phyloP scores from a whole-genome alignment of 2,797 vertebrate genomes.

The Clarias fuscus region DNA sequence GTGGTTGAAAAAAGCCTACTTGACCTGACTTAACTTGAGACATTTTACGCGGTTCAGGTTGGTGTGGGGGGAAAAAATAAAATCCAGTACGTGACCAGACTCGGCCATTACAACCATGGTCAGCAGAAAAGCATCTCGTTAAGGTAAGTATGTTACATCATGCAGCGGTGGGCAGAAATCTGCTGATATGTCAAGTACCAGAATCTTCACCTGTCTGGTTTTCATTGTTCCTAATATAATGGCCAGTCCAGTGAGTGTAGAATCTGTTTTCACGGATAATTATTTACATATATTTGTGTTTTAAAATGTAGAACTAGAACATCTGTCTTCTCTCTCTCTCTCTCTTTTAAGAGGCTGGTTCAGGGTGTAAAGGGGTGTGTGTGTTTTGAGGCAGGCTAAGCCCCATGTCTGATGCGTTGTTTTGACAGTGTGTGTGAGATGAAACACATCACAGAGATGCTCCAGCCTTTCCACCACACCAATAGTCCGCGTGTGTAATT shows the following conservation, averaged over 20 bases:
- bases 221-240: not conserved
- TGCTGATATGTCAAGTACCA: not conserved
- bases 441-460: not conserved
- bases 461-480: not conserved
- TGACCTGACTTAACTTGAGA: too few species aligned
- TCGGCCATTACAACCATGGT: not conserved
- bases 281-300: not conserved
- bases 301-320: not conserved
- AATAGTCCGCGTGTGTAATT: slow-evolving; percentile 5
- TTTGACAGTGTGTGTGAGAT: slow-evolving; percentile 12
- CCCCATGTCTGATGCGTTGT: not conserved
- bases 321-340: too few species aligned
- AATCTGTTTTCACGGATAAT: not conserved
- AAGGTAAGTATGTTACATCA: not conserved
- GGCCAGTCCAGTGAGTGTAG: not conserved
- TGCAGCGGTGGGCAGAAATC: not conserved
- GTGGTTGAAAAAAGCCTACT: too few species aligned
- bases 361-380: not conserved
- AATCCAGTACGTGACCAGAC: not conserved
- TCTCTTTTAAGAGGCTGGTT: not conserved
- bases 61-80: too few species aligned
- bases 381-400: not conserved
- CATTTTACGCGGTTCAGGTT: too few species aligned
- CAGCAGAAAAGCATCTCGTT: not conserved
- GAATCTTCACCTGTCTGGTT: not conserved